A percentile compares a stretch with the other conserved stretches of the same genome.
phyloP scores from a whole-genome alignment of 2,888 invertebrate species.

The Agrilus cyanescens region DNA sequence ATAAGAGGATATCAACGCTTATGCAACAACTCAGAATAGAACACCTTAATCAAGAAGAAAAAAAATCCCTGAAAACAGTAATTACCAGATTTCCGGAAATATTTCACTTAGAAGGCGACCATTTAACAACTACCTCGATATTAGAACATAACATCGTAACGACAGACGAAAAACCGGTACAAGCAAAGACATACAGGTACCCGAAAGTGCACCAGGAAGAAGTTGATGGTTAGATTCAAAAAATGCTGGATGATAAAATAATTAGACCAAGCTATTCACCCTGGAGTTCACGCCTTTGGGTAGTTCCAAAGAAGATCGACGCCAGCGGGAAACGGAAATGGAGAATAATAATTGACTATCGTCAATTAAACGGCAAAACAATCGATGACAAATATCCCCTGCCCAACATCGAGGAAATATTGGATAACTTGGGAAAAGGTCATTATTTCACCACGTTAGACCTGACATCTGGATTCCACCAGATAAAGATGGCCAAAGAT shows the following conservation, averaged over 20 bases:
- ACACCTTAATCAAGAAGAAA: conserved; percentile 16
- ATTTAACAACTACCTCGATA: conserved; percentile 2
- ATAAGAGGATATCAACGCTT: no score
- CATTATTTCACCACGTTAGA: conserved; percentile 24
- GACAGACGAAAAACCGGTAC: conserved; percentile 11
- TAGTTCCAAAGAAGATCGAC: conserved; percentile 14
- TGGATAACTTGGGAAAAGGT: conserved; percentile 18
- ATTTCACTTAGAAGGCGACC: conserved; percentile 7
- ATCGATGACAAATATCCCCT: conserved; percentile 19
- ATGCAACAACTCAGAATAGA: conserved; percentile 4
- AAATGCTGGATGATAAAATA: conserved; percentile 12
- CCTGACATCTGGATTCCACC: conserved; percentile 24
- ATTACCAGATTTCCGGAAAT: conserved; percentile 7
- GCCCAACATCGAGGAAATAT: conserved; percentile 16
- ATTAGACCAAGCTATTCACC: conserved; percentile 7
- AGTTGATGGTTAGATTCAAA: conserved; percentile 10
- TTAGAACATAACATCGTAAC: conserved; percentile 11
- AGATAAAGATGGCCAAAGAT: conserved; percentile 17
- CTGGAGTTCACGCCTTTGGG: conserved; percentile 5
- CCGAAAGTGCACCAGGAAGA: conserved; percentile 12
- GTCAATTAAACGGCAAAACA: conserved; percentile 24
- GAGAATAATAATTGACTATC: conserved; percentile 27
- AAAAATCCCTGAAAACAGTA: conserved; percentile 8
- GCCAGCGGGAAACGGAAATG: conserved; percentile 19
- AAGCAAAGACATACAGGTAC: conserved; percentile 13